Conservation (phyloP, 2,797 vertebrate species). For the Tamandua tetradactyla region DNA sequence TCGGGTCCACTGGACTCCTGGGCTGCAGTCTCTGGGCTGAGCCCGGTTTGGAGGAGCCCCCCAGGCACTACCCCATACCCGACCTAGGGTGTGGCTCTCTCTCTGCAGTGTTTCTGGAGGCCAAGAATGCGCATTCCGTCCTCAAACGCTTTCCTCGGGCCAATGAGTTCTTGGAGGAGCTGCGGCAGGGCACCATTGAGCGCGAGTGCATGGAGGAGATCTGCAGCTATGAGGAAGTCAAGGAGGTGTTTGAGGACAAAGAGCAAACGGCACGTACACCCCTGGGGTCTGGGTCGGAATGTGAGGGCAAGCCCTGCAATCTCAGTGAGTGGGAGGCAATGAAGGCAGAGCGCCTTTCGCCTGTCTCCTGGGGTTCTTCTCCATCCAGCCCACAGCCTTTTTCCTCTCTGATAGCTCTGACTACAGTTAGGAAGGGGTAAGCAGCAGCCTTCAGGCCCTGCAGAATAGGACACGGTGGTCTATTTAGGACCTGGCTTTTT, state of each 20-base stretch:
- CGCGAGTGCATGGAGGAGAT: constrained; percentile 92
- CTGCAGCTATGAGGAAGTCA: constrained; percentile 93
- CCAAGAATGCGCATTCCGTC: constrained; percentile 88
- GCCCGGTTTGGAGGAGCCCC: not conserved
- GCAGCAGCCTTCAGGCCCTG: not conserved
- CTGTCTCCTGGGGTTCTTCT: not conserved
- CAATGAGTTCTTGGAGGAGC: constrained; percentile 92
- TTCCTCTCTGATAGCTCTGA: not conserved
- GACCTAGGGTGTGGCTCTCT: constrained; percentile 57
- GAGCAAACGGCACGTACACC: constrained; percentile 88
- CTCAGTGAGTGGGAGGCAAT: not conserved
- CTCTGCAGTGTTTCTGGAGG: constrained; percentile 89
- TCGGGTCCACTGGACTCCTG: no score
- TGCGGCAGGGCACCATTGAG: constrained; percentile 91
- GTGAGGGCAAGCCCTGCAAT: not conserved
- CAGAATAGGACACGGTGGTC: not conserved
- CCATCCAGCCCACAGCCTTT: not conserved
- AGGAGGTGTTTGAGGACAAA: constrained; percentile 92
- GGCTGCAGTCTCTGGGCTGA: not conserved
- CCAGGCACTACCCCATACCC: not conserved
- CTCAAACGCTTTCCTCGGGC: constrained; percentile 90
- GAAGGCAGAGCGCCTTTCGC: not conserved
- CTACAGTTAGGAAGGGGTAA: not conserved
- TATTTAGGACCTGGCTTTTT: not conserved
- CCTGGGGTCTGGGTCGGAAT: not conserved